Evolutionary conservation across 2,888 invertebrate genomes (phyloP).

Genomic region (Andrena marginata): DNA sequence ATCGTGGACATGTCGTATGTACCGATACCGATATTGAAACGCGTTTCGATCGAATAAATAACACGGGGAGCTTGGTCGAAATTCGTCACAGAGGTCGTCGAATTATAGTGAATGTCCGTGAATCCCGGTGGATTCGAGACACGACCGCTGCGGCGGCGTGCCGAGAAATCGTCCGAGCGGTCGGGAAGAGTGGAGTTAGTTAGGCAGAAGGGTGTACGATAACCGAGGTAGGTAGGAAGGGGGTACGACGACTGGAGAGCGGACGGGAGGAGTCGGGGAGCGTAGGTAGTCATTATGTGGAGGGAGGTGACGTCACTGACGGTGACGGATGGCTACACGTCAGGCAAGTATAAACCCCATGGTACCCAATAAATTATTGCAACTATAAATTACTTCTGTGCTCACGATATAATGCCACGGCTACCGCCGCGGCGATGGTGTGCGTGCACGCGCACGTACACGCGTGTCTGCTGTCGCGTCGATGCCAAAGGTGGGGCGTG

Average conservation of each 20-base stretch:
- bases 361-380: conserved; percentile 85
- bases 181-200: conserved; percentile 53
- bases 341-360: conserved; percentile 85
- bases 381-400: conserved; percentile 85
- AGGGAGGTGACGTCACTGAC: conserved; percentile 85
- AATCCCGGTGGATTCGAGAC: conserved; percentile 15
- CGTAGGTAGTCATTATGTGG: conserved; percentile 85
- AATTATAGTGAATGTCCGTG: too few species aligned
- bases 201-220: conserved; percentile 63
- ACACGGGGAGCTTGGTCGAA: background rate
- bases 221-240: conserved; percentile 45
- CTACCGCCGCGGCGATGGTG: conserved; percentile 79
- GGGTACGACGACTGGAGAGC: conserved; percentile 64
- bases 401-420: conserved; percentile 84
- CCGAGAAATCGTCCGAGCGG: conserved; percentile 40
- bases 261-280: conserved; percentile 61
- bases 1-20: too few species aligned
- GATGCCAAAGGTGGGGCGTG: conserved; percentile 72
- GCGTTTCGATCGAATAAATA: background rate
- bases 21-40: too few species aligned
- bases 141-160: background rate
- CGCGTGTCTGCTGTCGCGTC: conserved; percentile 62
- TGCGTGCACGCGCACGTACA: conserved; percentile 60
- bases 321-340: conserved; percentile 85
- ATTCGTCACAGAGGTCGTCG: background rate